Base-by-base conservation (phyloP, 2,888 invertebrate genomes). In the Drosophila percnosoma region DNA sequence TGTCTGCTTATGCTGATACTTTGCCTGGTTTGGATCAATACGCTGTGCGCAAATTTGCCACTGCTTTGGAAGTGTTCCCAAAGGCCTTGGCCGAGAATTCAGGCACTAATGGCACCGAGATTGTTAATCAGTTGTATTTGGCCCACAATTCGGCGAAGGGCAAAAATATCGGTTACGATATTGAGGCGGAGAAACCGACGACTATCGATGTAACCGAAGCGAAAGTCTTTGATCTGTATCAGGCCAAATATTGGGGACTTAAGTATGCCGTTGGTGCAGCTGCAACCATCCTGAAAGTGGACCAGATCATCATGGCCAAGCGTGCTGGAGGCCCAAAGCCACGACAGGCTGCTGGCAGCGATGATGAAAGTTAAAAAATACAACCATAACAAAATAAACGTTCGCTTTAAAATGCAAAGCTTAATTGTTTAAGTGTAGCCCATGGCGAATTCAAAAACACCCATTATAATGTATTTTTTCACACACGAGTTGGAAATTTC, bases 301-400 rank as follows among this genome's bases (percentile, higher is more conserved):
- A 99, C 94, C 98, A 99, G 94, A 99, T 99, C 82, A 99, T 99
- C 80, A 99, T 99, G 99, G 98, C 99, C 0, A 99, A 99, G 94
- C 95, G 97, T 87, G 98, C 99, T 21, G 99, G 99, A 53, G 99
- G 99, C 52, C 99, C 99, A 0, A 99, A 98, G 93, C 95, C 97
- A 2, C 95, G 95, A 87, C 95, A 95, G 72, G 95, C 94, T 11
- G 94, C 93, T 31, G 94, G 93, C 72, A 95, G 96, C 88, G 97
- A 97, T 92, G 97, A 97, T 87, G 97, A 97, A 92, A 95, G 94
- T 90, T 95, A 95, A 90, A 81, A 42, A 49, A 40, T 29, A 24
- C 48, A 27, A 57, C 49, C 24, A 7, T 45, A 1, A 8, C 24
- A 15, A 15, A 45, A 58, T 24, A 27, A 45, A 58, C 33, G 54